These are phyloP conservation scores for Bembecia ichneumoniformis DNA, from an alignment of 2,888 invertebrate genomes.

Conservation along the genomic window DNA sequence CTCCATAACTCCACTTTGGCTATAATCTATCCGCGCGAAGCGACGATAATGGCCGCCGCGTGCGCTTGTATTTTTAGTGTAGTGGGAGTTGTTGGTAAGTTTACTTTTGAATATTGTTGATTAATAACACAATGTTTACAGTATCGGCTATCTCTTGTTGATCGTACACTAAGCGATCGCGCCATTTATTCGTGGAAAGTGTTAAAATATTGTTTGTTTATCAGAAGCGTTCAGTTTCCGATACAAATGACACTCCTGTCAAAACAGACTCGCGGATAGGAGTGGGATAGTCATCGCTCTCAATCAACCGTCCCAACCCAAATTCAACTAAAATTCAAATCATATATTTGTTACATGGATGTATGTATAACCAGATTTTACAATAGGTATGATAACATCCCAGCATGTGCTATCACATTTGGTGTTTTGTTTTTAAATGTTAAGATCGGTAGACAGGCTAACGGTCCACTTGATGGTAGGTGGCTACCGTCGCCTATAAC, in stretches of 20 bases:
- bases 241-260: conserved; percentile 19
- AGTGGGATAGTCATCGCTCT: too few species aligned
- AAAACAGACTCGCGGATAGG: too few species aligned
- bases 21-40: conserved; percentile 76
- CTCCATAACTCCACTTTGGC: conserved; percentile 38
- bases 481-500: too few species aligned
- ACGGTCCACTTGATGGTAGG: too few species aligned
- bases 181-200: conserved; percentile 29
- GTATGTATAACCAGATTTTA: too few species aligned
- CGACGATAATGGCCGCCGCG: conserved; percentile 82
- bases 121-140: conserved; percentile 28
- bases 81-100: conserved; percentile 84
- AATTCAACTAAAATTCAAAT: too few species aligned
- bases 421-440: too few species aligned
- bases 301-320: too few species aligned
- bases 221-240: conserved; percentile 18
- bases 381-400: too few species aligned
- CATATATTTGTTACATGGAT: too few species aligned
- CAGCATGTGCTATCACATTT: too few species aligned
- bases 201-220: conserved; percentile 36
- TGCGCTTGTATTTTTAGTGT: conserved; percentile 86
- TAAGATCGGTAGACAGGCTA: too few species aligned
- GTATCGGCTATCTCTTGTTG: conserved; percentile 19
- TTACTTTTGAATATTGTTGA: conserved; percentile 9
- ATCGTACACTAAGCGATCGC: conserved; percentile 16